Evolutionary conservation across 2,797 vertebrate species (phyloP).

Genomic region (Corythornis leucogaster): DNA sequence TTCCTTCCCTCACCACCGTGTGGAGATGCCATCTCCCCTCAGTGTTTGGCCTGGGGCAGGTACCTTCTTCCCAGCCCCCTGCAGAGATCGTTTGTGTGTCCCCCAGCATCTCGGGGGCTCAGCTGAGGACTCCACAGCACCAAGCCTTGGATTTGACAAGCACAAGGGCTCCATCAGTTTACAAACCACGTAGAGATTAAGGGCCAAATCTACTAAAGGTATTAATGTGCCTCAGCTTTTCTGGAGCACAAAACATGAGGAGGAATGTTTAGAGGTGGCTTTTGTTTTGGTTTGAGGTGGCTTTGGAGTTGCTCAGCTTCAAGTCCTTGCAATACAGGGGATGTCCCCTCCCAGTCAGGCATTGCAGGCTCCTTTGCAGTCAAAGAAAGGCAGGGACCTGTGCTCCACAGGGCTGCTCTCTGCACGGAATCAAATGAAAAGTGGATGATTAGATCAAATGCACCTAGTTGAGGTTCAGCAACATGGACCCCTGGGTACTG

Average conservation of each 20-base stretch:
- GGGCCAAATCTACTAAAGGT: background rate
- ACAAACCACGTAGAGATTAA: background rate
- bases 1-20: background rate
- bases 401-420: background rate
- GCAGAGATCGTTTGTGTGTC: background rate
- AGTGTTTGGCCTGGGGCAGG: background rate
- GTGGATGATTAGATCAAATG: background rate
- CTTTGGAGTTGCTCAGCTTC: background rate
- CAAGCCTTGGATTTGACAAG: accelerated
- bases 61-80: background rate
- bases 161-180: background rate
- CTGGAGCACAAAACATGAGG: background rate
- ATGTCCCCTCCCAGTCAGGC: accelerated
- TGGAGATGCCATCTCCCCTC: background rate
- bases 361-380: accelerated
- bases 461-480: background rate
- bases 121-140: background rate
- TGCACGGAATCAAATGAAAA: background rate
- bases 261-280: accelerated
- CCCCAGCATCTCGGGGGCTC: background rate
- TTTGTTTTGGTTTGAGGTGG: background rate
- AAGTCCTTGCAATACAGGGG: accelerated
- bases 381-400: background rate
- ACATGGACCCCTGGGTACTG: background rate
- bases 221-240: background rate